Percentiles rank a stretch among this genome's conserved stretches.
These are phyloP conservation scores for Meloidogyne floridensis DNA, from an alignment of 1,140 invertebrate genomes.

Conservation along the genomic window DNA sequence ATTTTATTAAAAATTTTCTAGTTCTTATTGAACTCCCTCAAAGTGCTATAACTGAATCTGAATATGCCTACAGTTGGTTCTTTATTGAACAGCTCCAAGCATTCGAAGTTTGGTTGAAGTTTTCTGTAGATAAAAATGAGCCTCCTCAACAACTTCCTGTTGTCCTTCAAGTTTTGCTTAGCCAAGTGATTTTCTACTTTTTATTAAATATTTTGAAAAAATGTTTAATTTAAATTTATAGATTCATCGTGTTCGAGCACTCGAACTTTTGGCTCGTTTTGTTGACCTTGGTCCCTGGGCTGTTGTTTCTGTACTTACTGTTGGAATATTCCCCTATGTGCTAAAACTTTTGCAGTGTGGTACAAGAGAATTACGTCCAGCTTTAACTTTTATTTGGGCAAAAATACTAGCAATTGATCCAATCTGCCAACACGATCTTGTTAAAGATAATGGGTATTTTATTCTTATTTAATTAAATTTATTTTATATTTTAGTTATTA, in stretches of 20 bases:
- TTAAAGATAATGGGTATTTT: conserved; percentile 77
- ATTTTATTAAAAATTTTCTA: conserved; percentile 34
- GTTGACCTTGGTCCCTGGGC: conserved; percentile 94
- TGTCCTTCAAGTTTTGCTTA: conserved; percentile 90
- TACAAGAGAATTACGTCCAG: conserved; percentile 83
- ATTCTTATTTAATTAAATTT: background rate
- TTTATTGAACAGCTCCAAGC: conserved; percentile 97
- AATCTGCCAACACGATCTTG: conserved; percentile 85
- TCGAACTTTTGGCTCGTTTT: conserved; percentile 91
- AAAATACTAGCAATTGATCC: conserved; percentile 93
- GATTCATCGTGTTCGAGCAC: conserved; percentile 82
- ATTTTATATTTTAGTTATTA: conserved; percentile 67
- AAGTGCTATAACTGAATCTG: conserved; percentile 24
- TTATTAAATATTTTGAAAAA: conserved; percentile 11
- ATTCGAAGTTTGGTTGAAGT: conserved; percentile 90
- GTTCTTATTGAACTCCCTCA: conserved; percentile 53
- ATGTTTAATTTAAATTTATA: conserved; percentile 4
- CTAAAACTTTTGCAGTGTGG: conserved; percentile 87
- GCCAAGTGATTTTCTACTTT: conserved; percentile 75
- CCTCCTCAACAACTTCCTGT: conserved; percentile 92
- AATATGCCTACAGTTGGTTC: conserved; percentile 79
- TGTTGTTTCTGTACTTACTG: conserved; percentile 87
- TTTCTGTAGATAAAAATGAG: conserved; percentile 76
- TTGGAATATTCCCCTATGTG: conserved; percentile 98
- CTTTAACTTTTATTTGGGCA: conserved; percentile 97